Conservation (phyloP, 2,113 vertebrate species). For the Climacteris rufus region DNA sequence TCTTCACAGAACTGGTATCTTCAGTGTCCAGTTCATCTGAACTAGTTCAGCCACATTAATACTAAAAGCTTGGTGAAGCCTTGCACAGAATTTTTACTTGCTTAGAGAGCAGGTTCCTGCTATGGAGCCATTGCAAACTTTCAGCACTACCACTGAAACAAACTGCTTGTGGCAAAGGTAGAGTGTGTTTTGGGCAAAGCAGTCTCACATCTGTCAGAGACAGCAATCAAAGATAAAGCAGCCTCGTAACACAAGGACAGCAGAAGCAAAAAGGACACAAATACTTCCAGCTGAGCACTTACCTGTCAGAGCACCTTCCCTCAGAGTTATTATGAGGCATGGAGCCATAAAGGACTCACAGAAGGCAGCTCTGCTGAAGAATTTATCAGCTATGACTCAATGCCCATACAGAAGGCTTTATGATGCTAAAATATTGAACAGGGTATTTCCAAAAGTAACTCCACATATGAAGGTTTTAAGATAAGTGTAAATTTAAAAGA, state of each 20-base stretch:
- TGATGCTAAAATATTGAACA: not conserved
- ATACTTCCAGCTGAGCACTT: not conserved
- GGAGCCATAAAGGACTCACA: not conserved
- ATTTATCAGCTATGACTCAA: not conserved
- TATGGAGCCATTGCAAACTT: not conserved
- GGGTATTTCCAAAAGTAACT: not conserved
- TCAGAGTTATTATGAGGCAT: not conserved
- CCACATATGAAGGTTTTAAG: not conserved
- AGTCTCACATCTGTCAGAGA: not conserved
- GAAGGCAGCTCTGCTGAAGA: not conserved
- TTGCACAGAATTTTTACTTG: not conserved
- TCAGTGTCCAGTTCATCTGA: not conserved
- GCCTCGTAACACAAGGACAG: not conserved
- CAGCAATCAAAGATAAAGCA: not conserved
- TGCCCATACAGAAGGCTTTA: not conserved
- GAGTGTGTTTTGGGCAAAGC: not conserved
- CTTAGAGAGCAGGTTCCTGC: not conserved
- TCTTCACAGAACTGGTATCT: not conserved
- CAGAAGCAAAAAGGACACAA: not conserved
- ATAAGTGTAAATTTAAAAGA: not conserved
- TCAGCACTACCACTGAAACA: not conserved
- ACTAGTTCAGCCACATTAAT: not conserved
- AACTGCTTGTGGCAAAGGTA: not conserved
- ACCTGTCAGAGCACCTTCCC: not conserved
- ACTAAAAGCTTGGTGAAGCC: not conserved